These are phyloP conservation scores for Ceraclea dissimilis DNA, from an alignment of 2,888 invertebrate species.

Conservation along the genomic window DNA sequence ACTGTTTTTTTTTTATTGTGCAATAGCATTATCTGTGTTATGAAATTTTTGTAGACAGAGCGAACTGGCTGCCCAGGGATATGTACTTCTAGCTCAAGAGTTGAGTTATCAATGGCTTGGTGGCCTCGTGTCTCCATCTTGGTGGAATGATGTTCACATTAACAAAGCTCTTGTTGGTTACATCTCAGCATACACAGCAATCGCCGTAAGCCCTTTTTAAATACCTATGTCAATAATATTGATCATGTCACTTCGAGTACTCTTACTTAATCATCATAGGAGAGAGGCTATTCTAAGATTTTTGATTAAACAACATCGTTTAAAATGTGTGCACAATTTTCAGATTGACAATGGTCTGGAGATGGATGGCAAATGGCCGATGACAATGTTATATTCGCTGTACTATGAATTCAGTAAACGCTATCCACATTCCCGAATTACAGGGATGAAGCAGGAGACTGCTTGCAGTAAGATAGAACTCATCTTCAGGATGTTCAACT, in stretches of 20 bases:
- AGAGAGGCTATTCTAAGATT: too few species aligned
- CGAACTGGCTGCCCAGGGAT: slow-evolving; percentile 57
- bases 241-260: too few species aligned
- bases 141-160: slow-evolving; percentile 70
- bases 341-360: slow-evolving; percentile 64
- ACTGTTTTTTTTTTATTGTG: too few species aligned
- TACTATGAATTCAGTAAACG: slow-evolving; percentile 76
- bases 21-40: neutral
- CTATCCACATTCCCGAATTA: slow-evolving; percentile 69
- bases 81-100: slow-evolving; percentile 63
- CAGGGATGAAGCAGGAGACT: slow-evolving; percentile 67
- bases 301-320: neutral
- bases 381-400: slow-evolving; percentile 67
- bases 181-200: slow-evolving; percentile 62
- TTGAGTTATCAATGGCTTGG: slow-evolving; percentile 76
- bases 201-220: slow-evolving; percentile 48
- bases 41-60: slow-evolving; percentile 62
- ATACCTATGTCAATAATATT: too few species aligned
- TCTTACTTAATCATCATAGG: too few species aligned
- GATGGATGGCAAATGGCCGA: slow-evolving; percentile 73
- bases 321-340: slow-evolving; percentile 6
- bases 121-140: slow-evolving; percentile 63
- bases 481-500: slow-evolving; percentile 84
- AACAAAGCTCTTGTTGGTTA: slow-evolving; percentile 73
- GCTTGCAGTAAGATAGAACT: slow-evolving; percentile 68